Conservation (phyloP, 2,888 invertebrate genomes). For the Acleris emargana region DNA sequence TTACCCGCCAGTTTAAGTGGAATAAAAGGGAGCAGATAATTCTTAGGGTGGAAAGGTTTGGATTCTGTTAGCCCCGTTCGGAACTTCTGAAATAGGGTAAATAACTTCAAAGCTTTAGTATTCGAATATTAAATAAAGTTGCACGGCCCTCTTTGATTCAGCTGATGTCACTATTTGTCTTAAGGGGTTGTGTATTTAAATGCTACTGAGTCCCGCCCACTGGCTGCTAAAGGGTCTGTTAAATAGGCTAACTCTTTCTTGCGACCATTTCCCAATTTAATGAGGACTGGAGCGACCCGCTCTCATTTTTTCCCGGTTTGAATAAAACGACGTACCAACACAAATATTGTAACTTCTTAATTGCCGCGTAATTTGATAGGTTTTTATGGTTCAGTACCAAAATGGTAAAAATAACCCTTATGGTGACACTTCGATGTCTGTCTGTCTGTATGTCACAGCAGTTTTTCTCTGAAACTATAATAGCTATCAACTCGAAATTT, state of each 20-base stretch:
- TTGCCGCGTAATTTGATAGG: no score
- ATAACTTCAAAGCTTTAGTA: conserved; percentile 24
- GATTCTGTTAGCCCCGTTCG: conserved; percentile 14
- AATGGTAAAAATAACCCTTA: no score
- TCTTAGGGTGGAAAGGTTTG: conserved; percentile 24
- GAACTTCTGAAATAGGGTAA: conserved; percentile 22
- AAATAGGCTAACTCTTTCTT: background rate
- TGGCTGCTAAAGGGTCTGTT: background rate
- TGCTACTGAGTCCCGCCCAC: background rate
- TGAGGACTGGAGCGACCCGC: no score
- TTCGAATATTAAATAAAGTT: conserved; percentile 27
- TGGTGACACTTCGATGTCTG: no score
- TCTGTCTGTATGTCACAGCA: no score
- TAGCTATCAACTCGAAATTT: no score
- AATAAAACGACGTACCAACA: no score
- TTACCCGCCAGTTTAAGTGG: conserved; percentile 23
- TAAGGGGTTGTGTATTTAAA: background rate
- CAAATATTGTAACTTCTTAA: no score
- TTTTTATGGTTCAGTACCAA: no score
- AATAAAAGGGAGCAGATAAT: conserved; percentile 32
- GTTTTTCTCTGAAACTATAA: no score
- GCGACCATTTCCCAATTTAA: no score
- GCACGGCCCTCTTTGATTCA: conserved; percentile 17
- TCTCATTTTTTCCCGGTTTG: no score
- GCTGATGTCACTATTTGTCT: conserved; percentile 22